phyloP scores from a whole-genome alignment of 1,140 invertebrate species.

The Rhyacophila brunnea region DNA sequence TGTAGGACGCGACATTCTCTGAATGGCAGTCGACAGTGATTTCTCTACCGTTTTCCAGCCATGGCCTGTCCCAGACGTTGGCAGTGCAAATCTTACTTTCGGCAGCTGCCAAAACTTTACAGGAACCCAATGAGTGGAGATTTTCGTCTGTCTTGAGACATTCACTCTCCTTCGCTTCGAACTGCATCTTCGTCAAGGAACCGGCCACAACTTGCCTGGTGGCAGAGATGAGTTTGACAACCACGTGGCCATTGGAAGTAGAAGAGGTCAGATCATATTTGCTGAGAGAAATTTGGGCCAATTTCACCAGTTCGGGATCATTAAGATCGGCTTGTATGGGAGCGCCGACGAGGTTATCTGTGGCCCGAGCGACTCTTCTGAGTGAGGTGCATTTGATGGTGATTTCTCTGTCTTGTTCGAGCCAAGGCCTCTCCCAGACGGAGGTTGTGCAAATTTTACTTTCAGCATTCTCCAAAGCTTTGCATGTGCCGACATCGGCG shows the following conservation, averaged over 20 bases:
- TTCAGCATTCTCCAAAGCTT: slow-evolving; percentile 36
- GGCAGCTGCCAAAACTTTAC: slow-evolving; percentile 43
- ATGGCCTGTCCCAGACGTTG: slow-evolving; percentile 59
- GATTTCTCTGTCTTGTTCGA: slow-evolving; percentile 53
- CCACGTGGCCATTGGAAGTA: slow-evolving; percentile 45
- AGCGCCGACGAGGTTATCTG: neutral
- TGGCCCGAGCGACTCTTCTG: neutral
- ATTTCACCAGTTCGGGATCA: slow-evolving; percentile 34
- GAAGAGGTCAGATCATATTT: slow-evolving; percentile 50
- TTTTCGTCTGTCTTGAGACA: slow-evolving; percentile 27
- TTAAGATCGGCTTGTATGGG: neutral
- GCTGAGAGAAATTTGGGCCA: slow-evolving; percentile 44
- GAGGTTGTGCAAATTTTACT: slow-evolving; percentile 54
- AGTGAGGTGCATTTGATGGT: slow-evolving; percentile 46
- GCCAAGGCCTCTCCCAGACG: slow-evolving; percentile 63
- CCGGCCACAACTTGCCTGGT: slow-evolving; percentile 48
- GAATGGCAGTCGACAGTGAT: slow-evolving; percentile 54
- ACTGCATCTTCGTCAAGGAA: slow-evolving; percentile 47
- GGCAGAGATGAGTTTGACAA: slow-evolving; percentile 46
- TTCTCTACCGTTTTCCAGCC: slow-evolving; percentile 54
- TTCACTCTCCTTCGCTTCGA: slow-evolving; percentile 46
- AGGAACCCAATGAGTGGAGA: slow-evolving; percentile 41
- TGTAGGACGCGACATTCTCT: slow-evolving; percentile 38
- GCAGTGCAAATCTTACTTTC: slow-evolving; percentile 53
- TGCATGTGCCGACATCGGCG: slow-evolving; percentile 39